Evolutionary conservation across 2,888 invertebrate genomes (phyloP).

Genomic region (Abrostola triplasia): DNA sequence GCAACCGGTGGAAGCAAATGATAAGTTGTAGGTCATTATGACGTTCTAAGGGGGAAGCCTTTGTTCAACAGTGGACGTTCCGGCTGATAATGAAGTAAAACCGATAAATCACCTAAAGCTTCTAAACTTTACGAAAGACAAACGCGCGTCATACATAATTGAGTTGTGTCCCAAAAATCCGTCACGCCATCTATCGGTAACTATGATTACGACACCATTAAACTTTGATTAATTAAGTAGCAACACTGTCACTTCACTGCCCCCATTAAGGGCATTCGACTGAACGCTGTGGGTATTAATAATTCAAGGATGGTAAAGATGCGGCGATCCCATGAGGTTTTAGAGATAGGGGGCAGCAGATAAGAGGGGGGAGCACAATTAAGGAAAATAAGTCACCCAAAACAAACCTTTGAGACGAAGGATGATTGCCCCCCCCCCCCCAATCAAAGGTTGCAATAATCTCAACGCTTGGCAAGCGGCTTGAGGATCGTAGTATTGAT

Average conservation of each 20-base stretch:
- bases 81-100: too few relatives aligned
- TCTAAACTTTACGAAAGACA: conserved; percentile 7
- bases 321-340: neutral
- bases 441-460: too few relatives aligned
- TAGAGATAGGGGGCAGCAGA: neutral
- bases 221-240: conserved; percentile 46
- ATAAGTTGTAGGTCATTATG: too few relatives aligned
- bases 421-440: too few relatives aligned
- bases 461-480: too few relatives aligned
- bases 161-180: conserved; percentile 14
- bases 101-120: neutral
- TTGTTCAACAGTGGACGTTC: too few relatives aligned
- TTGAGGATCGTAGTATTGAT: too few relatives aligned
- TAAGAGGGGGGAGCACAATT: neutral
- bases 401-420: too few relatives aligned
- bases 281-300: conserved; percentile 12
- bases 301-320: conserved; percentile 4
- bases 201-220: conserved; percentile 43
- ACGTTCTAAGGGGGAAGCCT: too few relatives aligned
- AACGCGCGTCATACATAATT: conserved; percentile 7
- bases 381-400: too few relatives aligned
- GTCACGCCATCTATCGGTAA: conserved; percentile 6
- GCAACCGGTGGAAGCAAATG: too few relatives aligned
- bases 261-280: conserved; percentile 24
- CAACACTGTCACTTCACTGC: conserved; percentile 33